A percentile compares a stretch with the other conserved stretches of the same genome.
These are phyloP conservation scores for Agapostemon virescens DNA, from an alignment of 2,888 invertebrate genomes.

Conservation along the genomic window DNA sequence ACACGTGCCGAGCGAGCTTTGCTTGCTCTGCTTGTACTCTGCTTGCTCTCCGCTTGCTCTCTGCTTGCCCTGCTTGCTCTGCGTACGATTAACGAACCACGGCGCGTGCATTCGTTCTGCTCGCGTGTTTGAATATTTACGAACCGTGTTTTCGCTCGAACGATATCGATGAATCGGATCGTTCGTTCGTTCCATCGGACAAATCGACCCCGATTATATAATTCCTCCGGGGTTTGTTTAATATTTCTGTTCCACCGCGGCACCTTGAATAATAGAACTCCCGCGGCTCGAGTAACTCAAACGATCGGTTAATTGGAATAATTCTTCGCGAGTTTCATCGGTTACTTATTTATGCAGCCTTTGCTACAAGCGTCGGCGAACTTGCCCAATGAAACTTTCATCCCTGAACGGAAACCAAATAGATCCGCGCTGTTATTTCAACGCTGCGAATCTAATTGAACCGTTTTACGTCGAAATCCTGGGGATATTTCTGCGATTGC, in stretches of 20 bases:
- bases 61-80: not conserved
- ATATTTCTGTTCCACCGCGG: not conserved
- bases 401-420: not conserved
- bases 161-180: slow-evolving; percentile 10
- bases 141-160: not conserved
- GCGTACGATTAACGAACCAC: slow-evolving; percentile 46
- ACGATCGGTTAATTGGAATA: slow-evolving; percentile 33
- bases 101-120: not conserved
- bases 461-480: not conserved
- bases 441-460: not conserved
- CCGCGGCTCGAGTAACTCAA: not conserved
- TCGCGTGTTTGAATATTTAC: slow-evolving; percentile 18
- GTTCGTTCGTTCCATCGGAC: not conserved
- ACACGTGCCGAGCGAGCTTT: slow-evolving; percentile 36
- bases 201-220: slow-evolving; percentile 18
- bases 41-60: not conserved
- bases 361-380: slow-evolving; percentile 1
- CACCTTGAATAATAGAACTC: slow-evolving; percentile 6
- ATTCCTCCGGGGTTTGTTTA: slow-evolving; percentile 5
- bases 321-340: not conserved
- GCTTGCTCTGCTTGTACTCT: not conserved
- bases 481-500: too few relatives aligned
- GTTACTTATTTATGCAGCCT: slow-evolving; percentile 31
- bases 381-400: not conserved
- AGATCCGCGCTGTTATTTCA: not conserved